phyloP scores from a whole-genome alignment of 2,797 vertebrate genomes.

The Rhincodon typus region DNA sequence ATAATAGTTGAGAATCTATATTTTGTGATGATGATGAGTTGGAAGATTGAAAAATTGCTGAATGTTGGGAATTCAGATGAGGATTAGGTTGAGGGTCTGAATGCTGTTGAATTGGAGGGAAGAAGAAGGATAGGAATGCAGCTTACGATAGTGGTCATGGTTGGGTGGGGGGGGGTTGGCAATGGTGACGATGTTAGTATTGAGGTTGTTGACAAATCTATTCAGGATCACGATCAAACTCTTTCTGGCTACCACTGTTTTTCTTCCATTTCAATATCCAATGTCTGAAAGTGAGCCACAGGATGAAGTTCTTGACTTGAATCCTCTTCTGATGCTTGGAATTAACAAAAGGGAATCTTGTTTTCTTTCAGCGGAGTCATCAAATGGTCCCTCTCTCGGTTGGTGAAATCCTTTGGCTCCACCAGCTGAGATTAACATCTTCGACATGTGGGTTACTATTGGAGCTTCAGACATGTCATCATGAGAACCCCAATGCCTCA shows the following conservation, averaged over 20 bases:
- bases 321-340: neutral
- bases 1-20: no score
- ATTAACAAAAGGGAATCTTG: neutral
- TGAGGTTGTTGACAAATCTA: neutral
- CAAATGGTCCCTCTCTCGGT: constrained; percentile 92
- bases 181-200: no score
- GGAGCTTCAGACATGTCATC: constrained; percentile 79
- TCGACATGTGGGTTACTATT: constrained; percentile 64
- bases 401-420: constrained; percentile 85
- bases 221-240: neutral
- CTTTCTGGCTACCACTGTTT: neutral
- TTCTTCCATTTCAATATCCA: neutral
- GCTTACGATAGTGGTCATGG: neutral
- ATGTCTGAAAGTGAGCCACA: no score
- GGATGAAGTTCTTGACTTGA: neutral
- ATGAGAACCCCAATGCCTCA: constrained; percentile 79
- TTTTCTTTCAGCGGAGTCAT: constrained; percentile 70
- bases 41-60: no score
- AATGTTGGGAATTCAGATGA: no score
- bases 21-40: no score
- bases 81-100: neutral
- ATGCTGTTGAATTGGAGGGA: neutral
- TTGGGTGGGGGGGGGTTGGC: neutral
- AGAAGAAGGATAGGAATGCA: neutral
- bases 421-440: constrained; percentile 80